These are phyloP conservation scores for Parelbella ahira DNA, from an alignment of 2,888 invertebrate species.

Conservation along the genomic window DNA sequence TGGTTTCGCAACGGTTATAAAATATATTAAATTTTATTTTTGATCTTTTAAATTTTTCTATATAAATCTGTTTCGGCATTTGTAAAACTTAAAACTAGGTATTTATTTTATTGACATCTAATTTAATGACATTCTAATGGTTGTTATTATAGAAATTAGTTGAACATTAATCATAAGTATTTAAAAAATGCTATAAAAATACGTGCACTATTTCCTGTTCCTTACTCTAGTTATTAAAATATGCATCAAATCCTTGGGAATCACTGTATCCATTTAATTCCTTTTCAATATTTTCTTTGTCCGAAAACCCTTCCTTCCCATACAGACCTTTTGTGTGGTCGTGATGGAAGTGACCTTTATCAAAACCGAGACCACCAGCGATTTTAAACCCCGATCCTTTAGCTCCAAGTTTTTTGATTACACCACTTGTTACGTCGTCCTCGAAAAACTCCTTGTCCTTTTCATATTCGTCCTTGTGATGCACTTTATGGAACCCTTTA, in stretches of 20 bases:
- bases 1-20: too few species aligned
- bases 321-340: constrained; percentile 65
- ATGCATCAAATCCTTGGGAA: constrained; percentile 62
- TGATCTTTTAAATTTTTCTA: too few species aligned
- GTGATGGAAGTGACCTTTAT: constrained; percentile 59
- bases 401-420: constrained; percentile 70
- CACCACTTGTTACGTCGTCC: constrained; percentile 75
- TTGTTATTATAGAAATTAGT: too few species aligned
- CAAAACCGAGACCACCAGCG: constrained; percentile 61
- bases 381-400: constrained; percentile 66
- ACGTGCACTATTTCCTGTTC: too few species aligned
- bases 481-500: constrained; percentile 78
- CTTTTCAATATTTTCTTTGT: constrained; percentile 74
- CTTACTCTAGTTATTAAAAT: constrained; percentile 50
- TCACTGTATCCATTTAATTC: constrained; percentile 67
- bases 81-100: too few species aligned
- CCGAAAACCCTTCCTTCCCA: constrained; percentile 70
- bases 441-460: constrained; percentile 81
- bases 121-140: too few species aligned
- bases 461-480: constrained; percentile 82
- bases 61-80: too few species aligned
- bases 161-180: too few species aligned
- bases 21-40: too few species aligned
- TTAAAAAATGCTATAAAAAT: too few species aligned
- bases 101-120: too few species aligned